A percentile compares a stretch with the other conserved stretches of the same genome.
Conservation (phyloP, 2,888 invertebrate species). For the Vandiemenella viatica region DNA sequence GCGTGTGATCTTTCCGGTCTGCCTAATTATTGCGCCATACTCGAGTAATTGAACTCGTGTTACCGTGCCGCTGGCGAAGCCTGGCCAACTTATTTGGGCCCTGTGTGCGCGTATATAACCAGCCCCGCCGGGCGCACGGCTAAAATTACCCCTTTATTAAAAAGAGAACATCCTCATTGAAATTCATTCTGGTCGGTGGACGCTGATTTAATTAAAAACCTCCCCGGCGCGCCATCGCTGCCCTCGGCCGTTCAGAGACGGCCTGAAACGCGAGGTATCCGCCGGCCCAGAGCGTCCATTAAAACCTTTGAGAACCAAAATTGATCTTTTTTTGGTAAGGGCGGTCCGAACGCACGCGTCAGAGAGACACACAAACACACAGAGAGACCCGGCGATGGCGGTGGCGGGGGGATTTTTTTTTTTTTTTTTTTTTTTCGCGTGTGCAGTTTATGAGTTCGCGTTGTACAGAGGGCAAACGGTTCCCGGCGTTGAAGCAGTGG, state of each 20-base stretch:
- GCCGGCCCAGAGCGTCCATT: slow-evolving; percentile 7
- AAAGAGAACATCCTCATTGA: slow-evolving; percentile 1
- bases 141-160: neutral
- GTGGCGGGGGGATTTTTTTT: neutral
- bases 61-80: too few species aligned
- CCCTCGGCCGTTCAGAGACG: too few species aligned
- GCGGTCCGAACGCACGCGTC: too few species aligned
- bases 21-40: too few species aligned
- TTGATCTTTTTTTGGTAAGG: slow-evolving; percentile 9
- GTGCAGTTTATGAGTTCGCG: neutral
- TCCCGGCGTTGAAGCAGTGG: neutral
- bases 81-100: neutral
- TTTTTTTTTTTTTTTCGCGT: too few species aligned
- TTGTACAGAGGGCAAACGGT: neutral
- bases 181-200: slow-evolving; percentile 1
- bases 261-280: slow-evolving; percentile 6
- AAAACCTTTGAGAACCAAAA: slow-evolving; percentile 9
- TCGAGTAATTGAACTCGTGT: too few species aligned
- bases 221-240: neutral
- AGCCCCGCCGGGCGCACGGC: neutral
- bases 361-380: neutral
- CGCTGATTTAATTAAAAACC: slow-evolving; percentile 2
- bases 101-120: too few species aligned
- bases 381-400: neutral
- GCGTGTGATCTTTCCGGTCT: too few species aligned